These are phyloP conservation scores for Drosophila guanche DNA, from an alignment of 1,140 invertebrate species.

Conservation along the genomic window DNA sequence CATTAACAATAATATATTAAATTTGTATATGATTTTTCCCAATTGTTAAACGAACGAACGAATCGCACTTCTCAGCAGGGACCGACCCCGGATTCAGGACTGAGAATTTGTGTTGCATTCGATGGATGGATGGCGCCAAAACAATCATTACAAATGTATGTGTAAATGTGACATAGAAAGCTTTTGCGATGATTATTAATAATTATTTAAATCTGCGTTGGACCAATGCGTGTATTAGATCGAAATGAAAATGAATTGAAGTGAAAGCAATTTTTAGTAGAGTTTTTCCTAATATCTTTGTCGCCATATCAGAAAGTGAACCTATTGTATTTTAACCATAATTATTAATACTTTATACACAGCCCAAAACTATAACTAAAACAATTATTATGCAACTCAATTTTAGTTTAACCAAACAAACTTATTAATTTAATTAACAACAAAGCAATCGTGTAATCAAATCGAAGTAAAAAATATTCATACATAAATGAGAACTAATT, in stretches of 20 bases:
- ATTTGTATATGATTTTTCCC: constrained; percentile 50
- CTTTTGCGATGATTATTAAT: constrained; percentile 43
- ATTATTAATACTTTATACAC: constrained; percentile 37
- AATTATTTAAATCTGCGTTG: constrained; percentile 40
- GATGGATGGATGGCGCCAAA: constrained; percentile 13
- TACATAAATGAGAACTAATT: constrained; percentile 69
- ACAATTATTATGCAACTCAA: constrained; percentile 48
- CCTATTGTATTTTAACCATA: constrained; percentile 61
- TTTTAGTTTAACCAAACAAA: constrained; percentile 63
- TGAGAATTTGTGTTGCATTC: constrained; percentile 65
- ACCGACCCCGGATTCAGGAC: background rate
- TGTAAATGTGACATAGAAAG: constrained; percentile 36
- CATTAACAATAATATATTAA: constrained; percentile 61
- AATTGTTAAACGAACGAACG: constrained; percentile 42
- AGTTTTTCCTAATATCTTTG: constrained; percentile 67
- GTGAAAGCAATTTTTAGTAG: constrained; percentile 32
- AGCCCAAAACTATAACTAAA: constrained; percentile 7
- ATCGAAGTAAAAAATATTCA: constrained; percentile 68
- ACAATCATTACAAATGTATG: constrained; percentile 40
- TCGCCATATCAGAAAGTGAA: constrained; percentile 76
- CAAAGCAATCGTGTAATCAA: constrained; percentile 57
- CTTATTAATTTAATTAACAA: constrained; percentile 60
- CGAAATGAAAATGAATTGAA: constrained; percentile 17
- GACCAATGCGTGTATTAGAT: constrained; percentile 67
- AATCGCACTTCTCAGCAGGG: constrained; percentile 63